Conservation (phyloP, 2,797 vertebrate species). For the Chaenodraco wilsoni region DNA sequence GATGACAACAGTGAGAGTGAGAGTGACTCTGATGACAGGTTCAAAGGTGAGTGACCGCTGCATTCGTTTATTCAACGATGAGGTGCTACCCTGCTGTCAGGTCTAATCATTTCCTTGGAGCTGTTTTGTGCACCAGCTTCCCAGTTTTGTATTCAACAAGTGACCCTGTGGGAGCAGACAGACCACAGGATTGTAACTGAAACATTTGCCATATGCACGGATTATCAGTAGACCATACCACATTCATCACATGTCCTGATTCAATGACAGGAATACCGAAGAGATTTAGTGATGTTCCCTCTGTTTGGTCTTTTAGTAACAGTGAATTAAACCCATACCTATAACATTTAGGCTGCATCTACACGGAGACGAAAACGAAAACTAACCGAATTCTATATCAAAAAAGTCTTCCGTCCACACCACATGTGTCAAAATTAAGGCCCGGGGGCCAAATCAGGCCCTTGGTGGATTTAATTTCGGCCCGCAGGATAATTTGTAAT, state of each 20-base stretch:
- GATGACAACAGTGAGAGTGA: conserved; percentile 99
- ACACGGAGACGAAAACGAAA: too few species aligned
- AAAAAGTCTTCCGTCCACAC: too few species aligned
- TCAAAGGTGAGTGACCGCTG: conserved; percentile 92
- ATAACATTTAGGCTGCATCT: background rate
- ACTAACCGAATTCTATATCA: too few species aligned
- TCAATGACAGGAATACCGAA: conserved; percentile 1
- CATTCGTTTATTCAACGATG: conserved; percentile 17
- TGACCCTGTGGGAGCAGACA: conserved; percentile 8
- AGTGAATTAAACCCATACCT: background rate
- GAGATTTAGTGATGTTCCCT: conserved; percentile 14
- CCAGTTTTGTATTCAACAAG: conserved; percentile 26
- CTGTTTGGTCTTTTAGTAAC: conserved; percentile 5
- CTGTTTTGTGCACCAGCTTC: conserved; percentile 20
- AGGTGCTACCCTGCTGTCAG: conserved; percentile 10
- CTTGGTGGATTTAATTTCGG: too few species aligned
- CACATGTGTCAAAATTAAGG: too few species aligned
- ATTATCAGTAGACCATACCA: conserved; percentile 29
- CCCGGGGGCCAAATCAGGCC: too few species aligned
- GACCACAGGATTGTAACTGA: conserved; percentile 27
- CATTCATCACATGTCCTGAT: conserved; percentile 23
- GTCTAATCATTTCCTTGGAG: background rate
- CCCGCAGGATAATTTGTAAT: too few species aligned
- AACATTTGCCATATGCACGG: conserved; percentile 11
- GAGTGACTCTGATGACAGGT: conserved; percentile 99